Evolutionary conservation across 2,113 vertebrate genomes (phyloP).

Genomic region (Macquaria ambigua): DNA sequence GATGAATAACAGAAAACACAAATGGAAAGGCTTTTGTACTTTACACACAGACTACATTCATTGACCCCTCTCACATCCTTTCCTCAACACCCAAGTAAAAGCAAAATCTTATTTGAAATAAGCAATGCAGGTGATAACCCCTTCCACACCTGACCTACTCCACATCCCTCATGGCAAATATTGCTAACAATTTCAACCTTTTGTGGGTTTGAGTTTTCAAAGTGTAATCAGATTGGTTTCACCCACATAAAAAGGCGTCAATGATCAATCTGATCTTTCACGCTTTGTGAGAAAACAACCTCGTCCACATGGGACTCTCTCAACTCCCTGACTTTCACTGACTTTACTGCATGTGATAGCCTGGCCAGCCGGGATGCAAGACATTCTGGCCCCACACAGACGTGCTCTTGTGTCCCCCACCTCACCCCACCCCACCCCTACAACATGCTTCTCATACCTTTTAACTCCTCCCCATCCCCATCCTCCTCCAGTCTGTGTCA

Average conservation of each 20-base stretch:
- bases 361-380: neutral
- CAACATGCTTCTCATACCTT: neutral
- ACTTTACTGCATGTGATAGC: neutral
- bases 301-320: neutral
- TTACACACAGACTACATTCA: neutral
- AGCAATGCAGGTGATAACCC: neutral
- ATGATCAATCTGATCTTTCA: neutral
- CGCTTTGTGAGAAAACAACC: neutral
- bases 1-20: neutral
- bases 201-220: neutral
- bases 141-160: neutral
- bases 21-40: neutral
- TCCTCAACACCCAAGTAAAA: neutral
- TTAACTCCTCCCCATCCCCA: neutral
- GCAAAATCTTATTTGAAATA: neutral
- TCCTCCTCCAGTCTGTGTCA: neutral
- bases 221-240: conserved; percentile 2
- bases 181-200: neutral
- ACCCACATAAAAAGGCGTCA: neutral
- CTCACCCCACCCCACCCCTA: too few relatives aligned
- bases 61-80: neutral
- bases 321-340: neutral
- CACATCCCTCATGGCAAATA: neutral
- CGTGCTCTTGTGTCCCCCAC: neutral
- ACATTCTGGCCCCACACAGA: conserved; percentile 4